phyloP scores from a whole-genome alignment of 2,797 vertebrate species.

The Simalia tracyae region DNA sequence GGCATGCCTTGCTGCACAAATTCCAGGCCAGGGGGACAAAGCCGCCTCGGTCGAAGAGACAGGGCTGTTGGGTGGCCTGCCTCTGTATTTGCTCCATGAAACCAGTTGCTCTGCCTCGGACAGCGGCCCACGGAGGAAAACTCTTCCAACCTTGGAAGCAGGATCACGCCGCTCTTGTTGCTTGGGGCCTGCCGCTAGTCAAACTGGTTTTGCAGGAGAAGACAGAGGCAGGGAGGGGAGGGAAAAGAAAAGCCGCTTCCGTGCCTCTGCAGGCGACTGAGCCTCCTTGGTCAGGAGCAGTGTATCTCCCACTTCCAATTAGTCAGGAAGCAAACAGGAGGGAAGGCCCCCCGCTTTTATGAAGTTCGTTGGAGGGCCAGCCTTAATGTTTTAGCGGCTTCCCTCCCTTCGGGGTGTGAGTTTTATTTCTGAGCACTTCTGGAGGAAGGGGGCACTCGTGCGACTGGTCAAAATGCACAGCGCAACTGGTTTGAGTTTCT shows the following conservation, averaged over 20 bases:
- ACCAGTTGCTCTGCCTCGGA: neutral
- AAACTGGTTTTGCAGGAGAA: slow-evolving; percentile 4
- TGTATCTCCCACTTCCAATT: neutral
- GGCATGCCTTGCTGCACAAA: neutral
- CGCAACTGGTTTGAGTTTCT: neutral
- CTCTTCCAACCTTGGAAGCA: neutral
- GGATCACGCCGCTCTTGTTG: accelerated
- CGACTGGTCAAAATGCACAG: neutral
- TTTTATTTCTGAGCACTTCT: neutral
- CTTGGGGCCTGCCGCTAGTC: neutral
- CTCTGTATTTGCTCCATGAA: neutral
- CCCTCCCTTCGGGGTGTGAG: too few species aligned
- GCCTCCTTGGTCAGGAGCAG: neutral
- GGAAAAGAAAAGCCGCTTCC: neutral
- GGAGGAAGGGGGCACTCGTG: neutral
- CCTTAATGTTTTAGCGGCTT: neutral
- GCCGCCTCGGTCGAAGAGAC: too few species aligned
- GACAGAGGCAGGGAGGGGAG: neutral
- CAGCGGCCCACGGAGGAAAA: neutral
- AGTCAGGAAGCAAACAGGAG: neutral
- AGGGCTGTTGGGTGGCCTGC: accelerated
- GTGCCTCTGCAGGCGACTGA: neutral
- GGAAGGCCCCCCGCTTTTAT: neutral
- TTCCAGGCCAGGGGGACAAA: neutral
- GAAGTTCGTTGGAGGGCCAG: neutral